Conservation (phyloP, 2,888 invertebrate species). For the Amphimallon solstitiale region DNA sequence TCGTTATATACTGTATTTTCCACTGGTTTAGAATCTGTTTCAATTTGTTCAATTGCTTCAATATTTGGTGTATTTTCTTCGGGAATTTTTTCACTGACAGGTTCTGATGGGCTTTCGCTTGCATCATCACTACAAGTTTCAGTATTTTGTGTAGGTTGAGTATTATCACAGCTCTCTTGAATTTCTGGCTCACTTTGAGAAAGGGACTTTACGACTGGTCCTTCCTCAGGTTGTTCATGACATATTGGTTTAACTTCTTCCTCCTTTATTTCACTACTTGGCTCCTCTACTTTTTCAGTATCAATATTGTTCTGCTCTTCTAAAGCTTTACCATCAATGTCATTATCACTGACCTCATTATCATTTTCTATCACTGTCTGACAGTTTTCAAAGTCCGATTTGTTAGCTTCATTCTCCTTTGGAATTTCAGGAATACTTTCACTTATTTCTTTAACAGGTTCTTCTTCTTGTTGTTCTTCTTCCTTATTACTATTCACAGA, state of each 20-base stretch:
- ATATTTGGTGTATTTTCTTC: slow-evolving; percentile 3
- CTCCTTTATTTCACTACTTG: not conserved
- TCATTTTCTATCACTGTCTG: slow-evolving; percentile 1
- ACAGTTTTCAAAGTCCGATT: slow-evolving; percentile 9
- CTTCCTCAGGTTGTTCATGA: not conserved
- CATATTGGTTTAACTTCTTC: slow-evolving; percentile 6
- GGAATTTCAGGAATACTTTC: slow-evolving; percentile 44
- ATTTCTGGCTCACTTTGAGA: slow-evolving; percentile 15
- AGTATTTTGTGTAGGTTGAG: slow-evolving; percentile 5
- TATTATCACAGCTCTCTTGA: slow-evolving; percentile 25
- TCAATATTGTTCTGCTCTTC: slow-evolving; percentile 16
- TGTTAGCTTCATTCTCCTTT: slow-evolving; percentile 42
- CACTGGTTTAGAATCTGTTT: slow-evolving; percentile 12
- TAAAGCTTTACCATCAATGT: not conserved
- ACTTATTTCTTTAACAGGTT: slow-evolving; percentile 47
- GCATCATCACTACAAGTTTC: slow-evolving; percentile 11
- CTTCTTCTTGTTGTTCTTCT: slow-evolving; percentile 43
- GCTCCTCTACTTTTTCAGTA: slow-evolving; percentile 13
- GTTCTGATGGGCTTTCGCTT: slow-evolving; percentile 4
- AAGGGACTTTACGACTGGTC: not conserved
- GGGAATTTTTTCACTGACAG: slow-evolving; percentile 12
- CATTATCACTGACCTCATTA: slow-evolving; percentile 3
- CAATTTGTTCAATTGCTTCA: slow-evolving; percentile 4
- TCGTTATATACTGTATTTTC: not conserved
- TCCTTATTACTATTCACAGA: slow-evolving; percentile 58